A percentile compares a stretch with the other conserved stretches of the same genome.
These are phyloP conservation scores for Romanomermis culicivorax DNA, from an alignment of 2,888 invertebrate species.

Conservation along the genomic window DNA sequence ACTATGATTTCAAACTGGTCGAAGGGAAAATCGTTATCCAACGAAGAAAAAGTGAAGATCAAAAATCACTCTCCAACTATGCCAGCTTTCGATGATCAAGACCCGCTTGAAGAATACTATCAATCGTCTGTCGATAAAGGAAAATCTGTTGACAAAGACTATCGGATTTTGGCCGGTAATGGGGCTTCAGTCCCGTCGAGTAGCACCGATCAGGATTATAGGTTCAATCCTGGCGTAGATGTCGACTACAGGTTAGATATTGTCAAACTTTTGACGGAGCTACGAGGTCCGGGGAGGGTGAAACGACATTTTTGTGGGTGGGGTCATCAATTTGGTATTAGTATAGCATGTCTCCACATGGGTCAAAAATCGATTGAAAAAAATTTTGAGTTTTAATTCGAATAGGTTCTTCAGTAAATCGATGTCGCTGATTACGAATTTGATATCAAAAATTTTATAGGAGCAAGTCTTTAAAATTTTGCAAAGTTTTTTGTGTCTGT, in stretches of 20 bases:
- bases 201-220: constrained; percentile 1
- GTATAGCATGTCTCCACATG: no score
- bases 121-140: neutral
- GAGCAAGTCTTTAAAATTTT: no score
- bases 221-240: neutral
- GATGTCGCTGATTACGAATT: no score
- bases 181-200: no score
- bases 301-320: no score
- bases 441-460: no score
- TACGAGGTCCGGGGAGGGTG: neutral
- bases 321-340: no score
- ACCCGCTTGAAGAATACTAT: constrained; percentile 10
- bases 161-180: neutral
- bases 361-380: no score
- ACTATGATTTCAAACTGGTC: constrained; percentile 13
- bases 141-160: neutral
- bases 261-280: neutral
- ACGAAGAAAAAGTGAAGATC: neutral
- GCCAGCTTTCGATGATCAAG: neutral
- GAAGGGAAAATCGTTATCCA: constrained; percentile 8
- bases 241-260: neutral
- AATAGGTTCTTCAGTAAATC: no score
- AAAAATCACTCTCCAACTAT: constrained; percentile 5
- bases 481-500: no score
- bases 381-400: no score